Conservation (phyloP, 2,888 invertebrate species). For the Polyommatus icarus region DNA sequence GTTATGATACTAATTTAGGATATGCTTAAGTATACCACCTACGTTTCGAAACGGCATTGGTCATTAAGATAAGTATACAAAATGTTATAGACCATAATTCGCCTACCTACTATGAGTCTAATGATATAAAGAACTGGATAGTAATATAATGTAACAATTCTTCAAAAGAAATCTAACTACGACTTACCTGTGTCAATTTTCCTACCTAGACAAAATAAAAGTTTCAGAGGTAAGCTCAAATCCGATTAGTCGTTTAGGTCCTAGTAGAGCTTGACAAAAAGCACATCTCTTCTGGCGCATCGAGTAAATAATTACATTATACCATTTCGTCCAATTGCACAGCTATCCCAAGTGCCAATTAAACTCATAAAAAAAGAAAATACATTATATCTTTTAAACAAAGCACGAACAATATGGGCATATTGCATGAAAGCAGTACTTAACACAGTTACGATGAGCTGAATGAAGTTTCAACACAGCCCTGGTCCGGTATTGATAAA, state of each 20-base stretch:
- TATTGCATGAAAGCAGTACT: not conserved
- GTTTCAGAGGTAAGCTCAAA: too few species aligned
- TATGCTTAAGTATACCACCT: not conserved
- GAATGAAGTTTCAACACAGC: constrained; percentile 16
- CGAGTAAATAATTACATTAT: too few species aligned
- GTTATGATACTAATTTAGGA: constrained; percentile 8
- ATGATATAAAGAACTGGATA: too few species aligned
- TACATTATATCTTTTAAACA: not conserved
- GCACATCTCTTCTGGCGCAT: too few species aligned
- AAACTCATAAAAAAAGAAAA: not conserved
- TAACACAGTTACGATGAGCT: not conserved
- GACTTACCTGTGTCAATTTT: not conserved
- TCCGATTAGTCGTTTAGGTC: too few species aligned
- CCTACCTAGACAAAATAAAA: too few species aligned
- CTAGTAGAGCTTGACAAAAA: too few species aligned
- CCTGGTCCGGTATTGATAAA: constrained; percentile 25
- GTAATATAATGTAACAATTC: too few species aligned
- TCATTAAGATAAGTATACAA: not conserved
- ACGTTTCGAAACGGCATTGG: constrained; percentile 13
- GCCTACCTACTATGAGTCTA: not conserved
- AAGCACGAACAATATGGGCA: not conserved
- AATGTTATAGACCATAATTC: not conserved
- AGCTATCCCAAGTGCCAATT: not conserved
- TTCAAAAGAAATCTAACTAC: not conserved
- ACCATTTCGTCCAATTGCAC: too few species aligned